phyloP scores from a whole-genome alignment of 2,888 invertebrate genomes.

The Desoria tigrina region DNA sequence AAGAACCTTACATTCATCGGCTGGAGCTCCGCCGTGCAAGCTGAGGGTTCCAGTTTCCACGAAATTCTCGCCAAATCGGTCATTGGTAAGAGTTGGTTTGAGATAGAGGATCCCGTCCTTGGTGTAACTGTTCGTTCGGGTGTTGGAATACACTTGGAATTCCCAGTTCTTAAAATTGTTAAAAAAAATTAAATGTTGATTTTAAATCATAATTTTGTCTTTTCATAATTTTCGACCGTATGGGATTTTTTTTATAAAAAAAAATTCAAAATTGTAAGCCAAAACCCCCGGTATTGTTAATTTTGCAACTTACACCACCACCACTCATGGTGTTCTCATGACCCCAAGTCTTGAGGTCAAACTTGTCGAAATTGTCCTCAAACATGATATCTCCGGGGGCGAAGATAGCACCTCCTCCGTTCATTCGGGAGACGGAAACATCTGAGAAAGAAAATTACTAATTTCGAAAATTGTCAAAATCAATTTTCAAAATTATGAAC shows the following conservation, averaged over 20 bases:
- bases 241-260: no score
- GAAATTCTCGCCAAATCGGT: slow-evolving; percentile 58
- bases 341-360: slow-evolving; percentile 66
- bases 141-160: slow-evolving; percentile 71
- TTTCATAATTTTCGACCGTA: no score
- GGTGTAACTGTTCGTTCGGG: slow-evolving; percentile 67
- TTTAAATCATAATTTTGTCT: background rate
- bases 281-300: no score
- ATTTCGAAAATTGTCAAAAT: no score
- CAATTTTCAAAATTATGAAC: no score
- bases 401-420: slow-evolving; percentile 54
- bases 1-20: slow-evolving; percentile 61
- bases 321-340: slow-evolving; percentile 67
- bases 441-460: slow-evolving; percentile 14
- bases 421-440: slow-evolving; percentile 52
- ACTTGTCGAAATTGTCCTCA: slow-evolving; percentile 64
- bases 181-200: background rate
- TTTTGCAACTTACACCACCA: slow-evolving; percentile 68
- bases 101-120: slow-evolving; percentile 65
- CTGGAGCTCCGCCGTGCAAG: slow-evolving; percentile 65
- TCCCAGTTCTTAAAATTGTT: slow-evolving; percentile 66
- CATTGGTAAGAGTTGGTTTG: slow-evolving; percentile 63
- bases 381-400: slow-evolving; percentile 67
- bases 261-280: no score
- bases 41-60: slow-evolving; percentile 62